Base-by-base conservation (phyloP, 2,888 invertebrate species). In the Eupithecia tripunctaria region DNA sequence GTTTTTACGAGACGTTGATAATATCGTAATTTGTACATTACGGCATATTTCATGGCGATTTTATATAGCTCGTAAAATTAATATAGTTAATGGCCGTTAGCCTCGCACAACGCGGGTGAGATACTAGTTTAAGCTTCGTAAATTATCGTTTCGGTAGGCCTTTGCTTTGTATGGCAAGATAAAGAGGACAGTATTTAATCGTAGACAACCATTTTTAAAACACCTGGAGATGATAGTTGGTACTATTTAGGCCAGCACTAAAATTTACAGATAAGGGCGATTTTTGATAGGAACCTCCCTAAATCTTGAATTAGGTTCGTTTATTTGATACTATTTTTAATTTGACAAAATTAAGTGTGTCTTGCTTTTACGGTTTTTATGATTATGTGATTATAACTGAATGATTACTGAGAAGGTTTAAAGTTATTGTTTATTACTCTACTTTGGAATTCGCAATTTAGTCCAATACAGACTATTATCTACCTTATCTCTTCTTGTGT, bases 1-100 rank as follows among this genome's bases (percentile, higher is more conserved):
- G 70, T 68, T 77, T 79, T 78, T 78, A 78, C 76, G 71, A 74
- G 62, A 63, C 64, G 73, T 68, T 76, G 78, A 79, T 79, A 78
- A 78, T 77, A 79, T 78, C 75, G 71, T 78, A 77, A 79, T 78
- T 79, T 75, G 74, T 73, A 65, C 69, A 71, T 74, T 70, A 76
- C 75, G 73, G 75, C 73, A 72, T 74, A 73, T 76, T 78, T 75
- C 74, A 78, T 75, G 70, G 68, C 73, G 27, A 76, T 74, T 79
- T 79, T 72, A 76, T 74, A 68, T 67, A 60, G 73, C 66, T 70
- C 79, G 67, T 78, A 78, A 78, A 76, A 66, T 68, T 56, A 60
- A 64, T 72, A 60, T 38, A 74, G 65, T 66, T 25, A 2, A 29
- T 51, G 65, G 59, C 29, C 3, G 51, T 60, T 66, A 38, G 7